Conservation (phyloP, 2,888 invertebrate genomes). For the Hyalella azteca region DNA sequence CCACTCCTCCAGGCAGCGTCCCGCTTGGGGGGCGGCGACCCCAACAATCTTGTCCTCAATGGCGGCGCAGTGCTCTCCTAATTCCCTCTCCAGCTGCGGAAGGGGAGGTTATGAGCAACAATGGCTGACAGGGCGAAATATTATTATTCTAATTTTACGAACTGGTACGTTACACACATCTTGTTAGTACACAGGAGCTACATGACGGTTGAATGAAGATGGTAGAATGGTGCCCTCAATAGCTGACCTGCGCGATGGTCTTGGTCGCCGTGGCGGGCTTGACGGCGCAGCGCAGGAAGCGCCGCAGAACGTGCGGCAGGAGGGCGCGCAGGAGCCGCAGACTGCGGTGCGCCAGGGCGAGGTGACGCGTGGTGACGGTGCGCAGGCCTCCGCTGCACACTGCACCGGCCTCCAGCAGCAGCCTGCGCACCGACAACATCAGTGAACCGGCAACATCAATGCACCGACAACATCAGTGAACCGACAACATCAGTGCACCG, state of each 20-base stretch:
- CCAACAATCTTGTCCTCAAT: constrained; percentile 56
- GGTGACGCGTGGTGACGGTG: constrained; percentile 92
- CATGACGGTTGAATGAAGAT: no score
- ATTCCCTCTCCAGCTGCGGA: constrained; percentile 52
- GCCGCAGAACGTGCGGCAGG: constrained; percentile 67
- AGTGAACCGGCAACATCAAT: no score
- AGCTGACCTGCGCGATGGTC: constrained; percentile 54
- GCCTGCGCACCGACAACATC: constrained; percentile 66
- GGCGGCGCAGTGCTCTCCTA: constrained; percentile 52
- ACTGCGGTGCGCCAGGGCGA: constrained; percentile 84
- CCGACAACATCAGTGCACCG: no score
- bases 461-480: no score
- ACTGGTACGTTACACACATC: no score
- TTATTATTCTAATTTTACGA: no score
- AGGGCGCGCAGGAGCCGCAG: constrained; percentile 72
- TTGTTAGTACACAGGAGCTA: no score
- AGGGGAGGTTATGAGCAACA: not conserved
- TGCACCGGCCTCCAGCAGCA: constrained; percentile 96
- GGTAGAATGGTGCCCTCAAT: no score
- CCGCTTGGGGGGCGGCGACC: constrained; percentile 55
- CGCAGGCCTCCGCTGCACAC: constrained; percentile 86
- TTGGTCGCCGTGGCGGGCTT: constrained; percentile 48
- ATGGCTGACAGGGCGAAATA: no score
- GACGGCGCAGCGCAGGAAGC: constrained; percentile 67
- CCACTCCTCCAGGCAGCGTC: constrained; percentile 52